phyloP scores from a whole-genome alignment of 2,113 vertebrate species.

The Lepidothrix coronata region DNA sequence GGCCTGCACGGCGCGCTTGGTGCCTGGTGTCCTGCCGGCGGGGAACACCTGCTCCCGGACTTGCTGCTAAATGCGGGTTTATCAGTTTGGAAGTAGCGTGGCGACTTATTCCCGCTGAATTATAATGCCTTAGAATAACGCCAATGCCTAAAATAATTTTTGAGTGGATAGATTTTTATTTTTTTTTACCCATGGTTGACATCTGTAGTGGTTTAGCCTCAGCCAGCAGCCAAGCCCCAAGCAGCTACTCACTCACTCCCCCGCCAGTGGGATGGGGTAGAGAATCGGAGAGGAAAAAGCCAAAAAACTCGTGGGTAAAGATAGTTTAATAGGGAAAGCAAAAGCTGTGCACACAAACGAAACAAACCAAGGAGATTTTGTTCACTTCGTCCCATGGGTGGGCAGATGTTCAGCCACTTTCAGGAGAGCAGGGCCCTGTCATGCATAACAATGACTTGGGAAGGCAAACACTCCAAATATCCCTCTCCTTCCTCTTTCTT shows the following conservation, averaged over 20 bases:
- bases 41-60: background rate
- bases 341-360: background rate
- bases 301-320: rapidly evolving
- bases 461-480: too few species aligned
- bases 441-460: background rate
- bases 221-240: background rate
- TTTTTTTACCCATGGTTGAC: rapidly evolving
- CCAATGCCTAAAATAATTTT: rapidly evolving
- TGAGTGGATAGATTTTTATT: background rate
- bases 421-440: background rate
- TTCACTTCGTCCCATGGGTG: background rate
- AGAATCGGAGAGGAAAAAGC: rapidly evolving
- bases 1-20: rapidly evolving
- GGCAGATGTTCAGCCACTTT: background rate
- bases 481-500: background rate
- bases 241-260: rapidly evolving
- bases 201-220: background rate
- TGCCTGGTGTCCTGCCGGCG: rapidly evolving
- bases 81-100: rapidly evolving
- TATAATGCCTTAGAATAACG: rapidly evolving
- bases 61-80: rapidly evolving
- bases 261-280: background rate
- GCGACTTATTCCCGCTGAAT: rapidly evolving
- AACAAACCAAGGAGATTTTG: background rate
- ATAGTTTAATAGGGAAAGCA: background rate